Evolutionary conservation across 53 echinoderm and acorn worm genomes (phyloP), one percentile per base, ranked within the genome.

Genomic region (Echinometra lucunter): DNA sequence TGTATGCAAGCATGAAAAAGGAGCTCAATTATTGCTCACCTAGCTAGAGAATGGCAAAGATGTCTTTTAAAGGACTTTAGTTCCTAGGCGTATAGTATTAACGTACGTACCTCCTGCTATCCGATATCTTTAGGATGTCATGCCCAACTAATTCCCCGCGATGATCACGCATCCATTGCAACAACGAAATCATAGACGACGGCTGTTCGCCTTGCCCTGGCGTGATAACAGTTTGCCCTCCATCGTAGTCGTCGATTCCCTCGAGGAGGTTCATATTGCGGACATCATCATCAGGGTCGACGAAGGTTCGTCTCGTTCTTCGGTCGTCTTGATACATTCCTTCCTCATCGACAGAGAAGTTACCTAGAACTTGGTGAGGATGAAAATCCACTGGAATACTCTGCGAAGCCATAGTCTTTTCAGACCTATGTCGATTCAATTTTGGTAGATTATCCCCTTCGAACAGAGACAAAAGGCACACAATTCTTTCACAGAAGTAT

Each of bases 141-240:
- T 60, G 56, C 38, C n/a, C 63, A 4, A 37, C 19, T 19, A 90
- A 40, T 25, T 90, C 63, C 37, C 21, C 40, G 1, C 40, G 90
- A 60, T 90, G 90, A 37, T 63, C 34, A 27, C 90, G 90, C 37
- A 90, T 66, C 90, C 90, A 90, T 60, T 90, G 42, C 42, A 90
- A 27, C 40, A 90, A 12, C 6, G 90, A 58, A 13, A 21, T 63
- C 90, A 38, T 25, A 2, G 90, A 63, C 40, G 40, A 21, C 38
- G 66, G 66, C 66, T 89, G 57, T 56, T 57, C 66, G 21, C 63
- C 90, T 40, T 40, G 58, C 17, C 42, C 78, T 42, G 38, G 42
- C 42, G 17, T 7, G 12, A 42, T 5, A 40, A 38, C 28, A 42
- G 17, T 19, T 6, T 40, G 25, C 17, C 3, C 35, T 40, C 3